Evolutionary conservation across 1,140 invertebrate species (phyloP).

Genomic region (Brachionus sp.): DNA sequence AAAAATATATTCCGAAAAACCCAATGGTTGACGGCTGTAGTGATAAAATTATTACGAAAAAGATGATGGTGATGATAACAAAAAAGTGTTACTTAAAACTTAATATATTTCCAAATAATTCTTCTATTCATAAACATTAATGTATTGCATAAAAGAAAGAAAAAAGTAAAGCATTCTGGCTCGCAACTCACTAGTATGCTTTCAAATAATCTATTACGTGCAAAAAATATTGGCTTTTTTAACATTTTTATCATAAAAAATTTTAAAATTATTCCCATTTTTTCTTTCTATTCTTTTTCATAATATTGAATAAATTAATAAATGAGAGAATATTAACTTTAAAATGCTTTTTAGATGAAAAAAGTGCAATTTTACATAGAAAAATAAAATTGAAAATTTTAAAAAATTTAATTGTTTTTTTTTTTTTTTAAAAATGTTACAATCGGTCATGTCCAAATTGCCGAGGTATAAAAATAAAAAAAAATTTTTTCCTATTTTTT

Average conservation of each 20-base stretch:
- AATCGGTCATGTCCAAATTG: background rate
- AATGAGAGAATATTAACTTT: background rate
- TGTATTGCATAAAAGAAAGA: constrained; percentile 12
- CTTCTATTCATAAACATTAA: background rate
- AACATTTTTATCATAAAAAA: constrained; percentile 22
- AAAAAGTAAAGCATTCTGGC: constrained; percentile 28
- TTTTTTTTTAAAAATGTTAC: constrained; percentile 1
- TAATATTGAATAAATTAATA: background rate
- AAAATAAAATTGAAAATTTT: background rate
- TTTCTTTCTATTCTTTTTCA: background rate
- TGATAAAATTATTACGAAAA: background rate
- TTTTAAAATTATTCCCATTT: constrained; percentile 7
- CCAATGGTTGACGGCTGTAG: background rate
- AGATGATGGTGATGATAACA: background rate
- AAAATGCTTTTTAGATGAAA: too few relatives aligned
- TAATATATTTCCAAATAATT: background rate
- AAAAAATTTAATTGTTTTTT: background rate
- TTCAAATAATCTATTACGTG: constrained; percentile 26
- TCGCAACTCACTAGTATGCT: background rate
- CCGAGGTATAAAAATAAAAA: background rate
- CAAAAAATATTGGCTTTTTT: constrained; percentile 37
- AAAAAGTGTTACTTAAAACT: background rate
- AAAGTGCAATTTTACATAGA: background rate
- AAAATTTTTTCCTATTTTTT: background rate
- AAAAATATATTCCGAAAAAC: background rate